Evolutionary conservation across 2,888 invertebrate species (phyloP), one percentile per base, ranked within the genome.

Genomic region (Mactromeris polynyma): DNA sequence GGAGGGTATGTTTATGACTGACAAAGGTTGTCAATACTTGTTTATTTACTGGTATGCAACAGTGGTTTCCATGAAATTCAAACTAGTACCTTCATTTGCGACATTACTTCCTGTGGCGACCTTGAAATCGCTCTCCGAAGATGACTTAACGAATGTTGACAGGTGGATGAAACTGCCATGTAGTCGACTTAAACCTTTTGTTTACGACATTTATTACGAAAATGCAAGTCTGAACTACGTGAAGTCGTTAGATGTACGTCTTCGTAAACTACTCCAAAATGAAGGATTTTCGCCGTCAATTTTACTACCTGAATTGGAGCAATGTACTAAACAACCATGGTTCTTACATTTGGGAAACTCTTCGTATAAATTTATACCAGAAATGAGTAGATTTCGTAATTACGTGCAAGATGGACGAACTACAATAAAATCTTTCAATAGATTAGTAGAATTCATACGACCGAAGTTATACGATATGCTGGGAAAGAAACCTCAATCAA

Each of bases 351-450:
- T 79, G 1, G 38, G 40, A n/a, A 79, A 79, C 9, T 11, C 19
- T 42, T 11, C 42, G 1, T 79, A 79, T n/a, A 40, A n/a, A 40
- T 42, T 79, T 11, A 42, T 42, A n/a, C 26, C 79, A n/a, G 14
- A 79, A 14, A 2, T 79, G 38, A 26, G 26, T 21, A 38, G 42
- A 79, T 79, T 42, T 42, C 7, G 4, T n/a, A 19, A 26, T 26
- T 79, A 79, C 42, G 42, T 79, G 21, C 79, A 79, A 79, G 79
- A 79, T 79, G 79, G 79, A 11, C 40, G 42, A 40, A 26, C 36
- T 6, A 42, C 0, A 11, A 38, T 40, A 19, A 21, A 11, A 11
- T n/a, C 26, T n/a, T 6, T 14, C 19, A 4, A 6, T 42, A 42
- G 21, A 40, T 0, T n/a, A n/a, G 21, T n/a, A 42, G 26, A 11